Evolutionary conservation across 1,140 invertebrate genomes (phyloP), one percentile per base, ranked within the genome.

Genomic region (Pemphigus obesinymphae): DNA sequence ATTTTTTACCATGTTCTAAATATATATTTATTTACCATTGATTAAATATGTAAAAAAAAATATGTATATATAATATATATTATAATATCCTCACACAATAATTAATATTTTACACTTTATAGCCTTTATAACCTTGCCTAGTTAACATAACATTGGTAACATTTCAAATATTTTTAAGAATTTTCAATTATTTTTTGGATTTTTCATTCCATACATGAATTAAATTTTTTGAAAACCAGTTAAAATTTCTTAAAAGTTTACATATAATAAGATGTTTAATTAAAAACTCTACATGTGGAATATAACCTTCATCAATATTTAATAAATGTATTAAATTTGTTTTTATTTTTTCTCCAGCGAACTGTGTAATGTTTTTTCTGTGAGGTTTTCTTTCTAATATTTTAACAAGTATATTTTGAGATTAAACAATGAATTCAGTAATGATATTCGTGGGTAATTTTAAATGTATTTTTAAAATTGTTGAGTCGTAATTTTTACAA

Each of bases 211-310:
- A 37, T 37, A 68, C 63, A 37, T 68, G 34, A 0, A 20, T n/a
- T 40, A 68, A n/a, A 40, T 40, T 68, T 37, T 68, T 68, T 8
- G 63, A 68, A 37, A n/a, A 11, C 63, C 34, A 68, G 63, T 68
- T 68, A 1, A 68, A 68, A 68, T 68, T 37, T 68, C 63, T 68
- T 11, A 68, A 34, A 23, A 68, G 63, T 68, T 68, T 34, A 63
- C 31, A n/a, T 34, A 63, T 63, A 63, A 63, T 34, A 20, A 34
- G 17, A 34, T 63, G 61, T 20, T 34, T 68, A n/a, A 68, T 37
- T 66, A 66, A n/a, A 68, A 37, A 68, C 11, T 40, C 63, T n/a
- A 40, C n/a, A 40, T 40, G 34, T 68, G 8, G 34, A 68, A 68
- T 40, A 40, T 20, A 68, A 68, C 20, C n/a, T 11, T 68, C 34